phyloP scores from a whole-genome alignment of 2,113 vertebrate species.

The Sterrhoptilus dennistouni region DNA sequence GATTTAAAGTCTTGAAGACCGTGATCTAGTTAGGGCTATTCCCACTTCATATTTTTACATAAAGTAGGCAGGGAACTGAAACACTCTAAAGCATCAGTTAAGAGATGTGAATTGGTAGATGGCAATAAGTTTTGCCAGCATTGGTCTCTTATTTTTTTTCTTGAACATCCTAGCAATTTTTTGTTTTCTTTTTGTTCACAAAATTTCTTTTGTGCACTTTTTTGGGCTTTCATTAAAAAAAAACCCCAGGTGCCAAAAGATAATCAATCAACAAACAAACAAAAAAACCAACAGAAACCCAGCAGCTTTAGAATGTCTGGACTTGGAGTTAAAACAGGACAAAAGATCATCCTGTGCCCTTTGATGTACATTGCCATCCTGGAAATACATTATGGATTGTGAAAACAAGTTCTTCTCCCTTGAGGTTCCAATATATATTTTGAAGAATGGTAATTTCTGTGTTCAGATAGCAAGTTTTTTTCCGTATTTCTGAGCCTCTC shows the following conservation, averaged over 20 bases:
- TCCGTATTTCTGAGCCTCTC: not conserved
- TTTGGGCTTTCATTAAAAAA: not conserved
- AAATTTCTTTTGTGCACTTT: not conserved
- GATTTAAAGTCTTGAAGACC: not conserved
- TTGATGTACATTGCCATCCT: not conserved
- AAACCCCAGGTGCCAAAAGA: not conserved
- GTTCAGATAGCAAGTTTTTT: not conserved
- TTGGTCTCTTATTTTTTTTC: not conserved
- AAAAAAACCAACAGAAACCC: accelerated
- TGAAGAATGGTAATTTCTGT: not conserved
- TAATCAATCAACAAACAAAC: not conserved
- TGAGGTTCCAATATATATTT: not conserved
- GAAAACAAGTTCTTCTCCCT: not conserved
- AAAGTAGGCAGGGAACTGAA: not conserved
- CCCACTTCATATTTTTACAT: not conserved
- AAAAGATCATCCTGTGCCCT: not conserved
- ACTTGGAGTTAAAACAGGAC: not conserved
- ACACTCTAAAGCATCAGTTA: not conserved
- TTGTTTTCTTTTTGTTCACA: not conserved
- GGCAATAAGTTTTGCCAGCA: not conserved
- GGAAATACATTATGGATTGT: not conserved
- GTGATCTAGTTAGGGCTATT: not conserved
- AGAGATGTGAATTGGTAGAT: not conserved
- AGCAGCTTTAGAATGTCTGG: not conserved
- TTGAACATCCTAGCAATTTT: not conserved